phyloP scores from a whole-genome alignment of 1,140 invertebrate species.

The Tetraneura akinire region DNA sequence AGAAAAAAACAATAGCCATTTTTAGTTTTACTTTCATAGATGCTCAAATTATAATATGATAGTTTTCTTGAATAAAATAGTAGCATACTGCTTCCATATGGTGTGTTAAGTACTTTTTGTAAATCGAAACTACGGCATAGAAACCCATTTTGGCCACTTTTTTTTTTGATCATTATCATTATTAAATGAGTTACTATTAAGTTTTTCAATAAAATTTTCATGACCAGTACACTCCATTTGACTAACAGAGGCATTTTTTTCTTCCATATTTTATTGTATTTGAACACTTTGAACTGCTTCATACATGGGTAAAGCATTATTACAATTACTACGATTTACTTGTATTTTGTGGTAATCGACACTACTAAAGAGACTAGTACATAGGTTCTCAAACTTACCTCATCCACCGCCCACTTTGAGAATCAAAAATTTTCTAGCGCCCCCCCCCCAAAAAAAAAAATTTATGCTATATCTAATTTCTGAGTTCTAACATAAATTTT shows the following conservation, averaged over 20 bases:
- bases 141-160: conserved; percentile 33
- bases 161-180: background rate
- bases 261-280: background rate
- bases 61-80: conserved; percentile 25
- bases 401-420: too few species aligned
- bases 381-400: too few species aligned
- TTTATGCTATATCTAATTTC: too few species aligned
- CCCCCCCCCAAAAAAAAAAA: too few species aligned
- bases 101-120: conserved; percentile 20
- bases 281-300: background rate
- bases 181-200: background rate
- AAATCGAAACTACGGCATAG: background rate
- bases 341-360: too few species aligned
- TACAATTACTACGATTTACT: too few species aligned
- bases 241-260: background rate
- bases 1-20: conserved; percentile 4
- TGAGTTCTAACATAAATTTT: too few species aligned
- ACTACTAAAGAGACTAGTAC: too few species aligned
- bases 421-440: too few species aligned
- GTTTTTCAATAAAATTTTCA: background rate
- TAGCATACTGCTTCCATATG: conserved; percentile 16
- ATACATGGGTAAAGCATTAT: background rate
- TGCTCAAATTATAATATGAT: conserved; percentile 7
- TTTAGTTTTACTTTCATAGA: conserved; percentile 31
- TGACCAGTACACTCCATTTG: background rate